Evolutionary conservation across 2,113 vertebrate genomes (phyloP).

Genomic region (Mesitornis unicolor): DNA sequence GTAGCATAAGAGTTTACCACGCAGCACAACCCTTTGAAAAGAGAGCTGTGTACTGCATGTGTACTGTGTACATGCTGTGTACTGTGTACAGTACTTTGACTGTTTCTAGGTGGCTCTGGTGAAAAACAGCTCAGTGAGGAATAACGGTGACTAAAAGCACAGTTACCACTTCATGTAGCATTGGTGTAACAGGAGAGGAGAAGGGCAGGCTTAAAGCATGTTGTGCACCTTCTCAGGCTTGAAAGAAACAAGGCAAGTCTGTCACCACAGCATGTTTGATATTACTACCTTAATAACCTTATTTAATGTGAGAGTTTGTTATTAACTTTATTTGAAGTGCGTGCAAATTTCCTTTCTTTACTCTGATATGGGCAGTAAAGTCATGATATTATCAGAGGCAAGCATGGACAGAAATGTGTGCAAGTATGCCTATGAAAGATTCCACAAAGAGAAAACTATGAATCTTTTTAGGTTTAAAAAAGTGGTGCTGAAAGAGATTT

Average conservation of each 20-base stretch:
- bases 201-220: not conserved
- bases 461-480: not conserved
- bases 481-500: not conserved
- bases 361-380: not conserved
- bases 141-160: not conserved
- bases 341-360: not conserved
- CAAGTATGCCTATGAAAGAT: not conserved
- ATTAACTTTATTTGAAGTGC: not conserved
- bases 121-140: not conserved
- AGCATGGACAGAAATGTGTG: not conserved
- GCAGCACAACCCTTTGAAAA: not conserved
- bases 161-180: not conserved
- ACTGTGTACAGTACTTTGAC: not conserved
- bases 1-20: not conserved
- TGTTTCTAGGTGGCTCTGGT: not conserved
- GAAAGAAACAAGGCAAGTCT: not conserved
- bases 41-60: accelerated
- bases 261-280: not conserved
- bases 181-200: not conserved
- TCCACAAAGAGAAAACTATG: not conserved
- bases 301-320: not conserved
- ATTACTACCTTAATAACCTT: not conserved
- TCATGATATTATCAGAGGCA: not conserved
- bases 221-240: not conserved
- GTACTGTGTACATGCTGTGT: accelerated